Evolutionary conservation across 2,888 invertebrate genomes (phyloP), one percentile per base, ranked within the genome.

Genomic region (Lucinisca nassula): DNA sequence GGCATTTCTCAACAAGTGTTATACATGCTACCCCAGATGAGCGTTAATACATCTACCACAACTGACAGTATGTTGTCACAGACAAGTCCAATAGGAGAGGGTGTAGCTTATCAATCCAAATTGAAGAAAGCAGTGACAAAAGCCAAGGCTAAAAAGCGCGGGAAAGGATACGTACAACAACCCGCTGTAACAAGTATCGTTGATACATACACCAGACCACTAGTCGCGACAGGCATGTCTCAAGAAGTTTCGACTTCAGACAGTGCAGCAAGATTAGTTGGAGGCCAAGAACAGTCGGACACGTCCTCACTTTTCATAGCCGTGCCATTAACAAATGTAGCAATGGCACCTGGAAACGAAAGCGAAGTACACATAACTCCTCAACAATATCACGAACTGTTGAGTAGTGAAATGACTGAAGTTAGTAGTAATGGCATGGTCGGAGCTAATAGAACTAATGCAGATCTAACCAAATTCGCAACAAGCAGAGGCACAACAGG

Each of bases 61-160:
- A 14, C 45, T 74, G 40, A 12, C 6, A 40, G 2, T 38, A 24
- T 38, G 1, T 40, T 32, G 21, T 24, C 30, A 32, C 1, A 38
- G 14, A 30, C 38, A 40, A n/a, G 27, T 58, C 27, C 27, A 6
- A 21, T 72, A 3, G 51, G 74, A n/a, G 74, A 73, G 2, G 81
- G 77, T 51, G 81, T 84, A 30, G 85, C 83, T 0, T 90, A 90
- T 70, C 82, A 87, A 55, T 90, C 90, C 1, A 87, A 87, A 45
- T 70, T 90, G 6, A 85, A 90, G 38, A 87, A 90, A 55, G 90
- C 90, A n/a, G 74, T 74, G 1, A 67, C 67, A 35, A 67, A 67
- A 67, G 67, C 67, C 12, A 24, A 24, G 1, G 4, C n/a, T 35
- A 67, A 35, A 21, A 67, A 67, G 17, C 67, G 30, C 6, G 30